Conservation (phyloP, 2,888 invertebrate genomes). For the Lysandra bellargus region DNA sequence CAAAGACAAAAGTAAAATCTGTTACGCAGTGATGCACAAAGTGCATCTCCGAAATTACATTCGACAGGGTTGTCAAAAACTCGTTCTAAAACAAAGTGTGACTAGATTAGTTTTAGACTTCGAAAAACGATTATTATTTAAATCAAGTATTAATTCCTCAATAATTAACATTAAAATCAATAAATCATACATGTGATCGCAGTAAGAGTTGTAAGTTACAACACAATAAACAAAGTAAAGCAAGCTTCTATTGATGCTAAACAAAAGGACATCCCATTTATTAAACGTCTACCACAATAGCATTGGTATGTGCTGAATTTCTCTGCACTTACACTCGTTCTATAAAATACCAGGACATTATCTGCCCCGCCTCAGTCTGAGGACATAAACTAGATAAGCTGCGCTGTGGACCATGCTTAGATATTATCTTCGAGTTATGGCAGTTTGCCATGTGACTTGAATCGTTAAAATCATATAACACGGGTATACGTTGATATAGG, state of each 20-base stretch:
- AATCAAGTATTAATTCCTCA: neutral
- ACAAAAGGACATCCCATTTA: neutral
- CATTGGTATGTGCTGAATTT: neutral
- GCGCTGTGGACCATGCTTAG: neutral
- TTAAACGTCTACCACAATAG: neutral
- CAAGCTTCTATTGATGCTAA: neutral
- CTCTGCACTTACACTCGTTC: neutral
- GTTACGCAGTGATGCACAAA: constrained; percentile 2
- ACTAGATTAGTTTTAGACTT: no score
- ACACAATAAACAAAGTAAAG: neutral
- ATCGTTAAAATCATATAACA: constrained; percentile 11
- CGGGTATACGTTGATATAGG: neutral
- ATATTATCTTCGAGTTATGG: constrained; percentile 7
- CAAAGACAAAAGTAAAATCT: constrained; percentile 41
- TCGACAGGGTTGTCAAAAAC: neutral
- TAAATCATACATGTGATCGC: no score
- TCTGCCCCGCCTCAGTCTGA: neutral
- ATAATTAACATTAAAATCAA: neutral
- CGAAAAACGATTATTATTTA: no score
- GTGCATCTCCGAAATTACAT: constrained; percentile 4
- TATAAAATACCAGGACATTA: constrained; percentile 24
- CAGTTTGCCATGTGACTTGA: neutral
- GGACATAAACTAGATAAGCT: constrained; percentile 27
- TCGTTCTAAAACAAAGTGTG: neutral
- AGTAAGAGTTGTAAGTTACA: neutral